Evolutionary conservation across 2,888 invertebrate genomes (phyloP).

Genomic region (Boloria selene): DNA sequence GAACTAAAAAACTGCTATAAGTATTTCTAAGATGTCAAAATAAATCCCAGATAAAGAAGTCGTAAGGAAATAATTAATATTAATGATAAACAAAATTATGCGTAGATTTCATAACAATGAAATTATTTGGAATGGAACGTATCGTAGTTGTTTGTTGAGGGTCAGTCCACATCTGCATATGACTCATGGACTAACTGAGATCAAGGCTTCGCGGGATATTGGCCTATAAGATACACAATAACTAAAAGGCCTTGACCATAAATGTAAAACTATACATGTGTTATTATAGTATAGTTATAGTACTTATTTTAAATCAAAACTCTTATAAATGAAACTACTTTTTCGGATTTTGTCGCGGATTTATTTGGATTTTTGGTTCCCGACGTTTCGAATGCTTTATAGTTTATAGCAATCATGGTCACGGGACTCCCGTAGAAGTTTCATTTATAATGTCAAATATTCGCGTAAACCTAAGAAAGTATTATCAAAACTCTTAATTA

Average conservation of each 20-base stretch:
- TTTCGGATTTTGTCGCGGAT: too few species aligned
- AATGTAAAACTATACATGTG: slow-evolving; percentile 4
- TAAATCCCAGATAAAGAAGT: too few species aligned
- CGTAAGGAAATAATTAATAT: not conserved
- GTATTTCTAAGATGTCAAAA: too few species aligned
- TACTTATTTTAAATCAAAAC: not conserved
- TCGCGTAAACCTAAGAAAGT: too few species aligned
- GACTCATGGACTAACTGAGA: slow-evolving; percentile 46
- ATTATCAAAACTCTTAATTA: not conserved
- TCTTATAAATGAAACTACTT: too few species aligned
- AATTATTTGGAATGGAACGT: slow-evolving; percentile 15
- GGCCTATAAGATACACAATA: slow-evolving; percentile 50
- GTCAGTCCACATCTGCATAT: slow-evolving; percentile 34
- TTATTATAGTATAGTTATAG: too few species aligned
- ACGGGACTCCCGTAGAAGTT: too few species aligned
- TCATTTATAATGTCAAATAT: too few species aligned
- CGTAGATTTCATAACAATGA: not conserved
- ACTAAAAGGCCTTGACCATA: slow-evolving; percentile 15
- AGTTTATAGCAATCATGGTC: too few species aligned
- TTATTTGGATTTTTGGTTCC: too few species aligned
- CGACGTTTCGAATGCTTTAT: too few species aligned
- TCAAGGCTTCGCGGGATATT: slow-evolving; percentile 63
- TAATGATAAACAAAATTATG: not conserved
- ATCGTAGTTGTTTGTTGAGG: slow-evolving; percentile 16
- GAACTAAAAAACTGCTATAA: too few species aligned